These are phyloP conservation scores for Timema podura DNA, from an alignment of 2,888 invertebrate genomes.

Conservation along the genomic window DNA sequence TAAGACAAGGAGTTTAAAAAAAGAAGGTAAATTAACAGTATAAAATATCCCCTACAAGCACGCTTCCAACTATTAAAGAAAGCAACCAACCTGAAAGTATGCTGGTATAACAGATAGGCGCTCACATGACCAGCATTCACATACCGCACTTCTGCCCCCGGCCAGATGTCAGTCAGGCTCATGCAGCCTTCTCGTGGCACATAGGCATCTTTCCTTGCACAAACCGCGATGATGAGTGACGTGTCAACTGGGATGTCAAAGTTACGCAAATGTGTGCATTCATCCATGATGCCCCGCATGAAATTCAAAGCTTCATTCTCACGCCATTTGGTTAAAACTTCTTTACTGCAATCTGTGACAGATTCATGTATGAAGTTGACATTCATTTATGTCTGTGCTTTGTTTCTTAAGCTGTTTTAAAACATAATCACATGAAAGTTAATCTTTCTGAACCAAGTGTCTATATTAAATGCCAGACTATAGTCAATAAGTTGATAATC, in stretches of 20 bases:
- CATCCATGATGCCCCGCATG: constrained; percentile 98
- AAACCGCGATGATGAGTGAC: constrained; percentile 83
- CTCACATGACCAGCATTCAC: constrained; percentile 87
- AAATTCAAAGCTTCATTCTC: constrained; percentile 82
- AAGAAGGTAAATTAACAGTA: no score
- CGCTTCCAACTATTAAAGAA: no score
- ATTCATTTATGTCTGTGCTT: no score
- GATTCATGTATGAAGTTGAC: neutral
- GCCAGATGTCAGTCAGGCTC: constrained; percentile 86
- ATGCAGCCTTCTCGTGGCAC: constrained; percentile 82
- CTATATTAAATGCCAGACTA: no score
- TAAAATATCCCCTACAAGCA: no score
- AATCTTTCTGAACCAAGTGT: no score
- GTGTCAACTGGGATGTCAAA: constrained; percentile 81
- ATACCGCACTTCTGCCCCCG: constrained; percentile 82
- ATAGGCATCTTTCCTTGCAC: constrained; percentile 85
- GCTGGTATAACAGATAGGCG: constrained; percentile 82
- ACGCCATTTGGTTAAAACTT: constrained; percentile 42
- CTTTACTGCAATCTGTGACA: neutral
- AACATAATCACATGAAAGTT: no score
- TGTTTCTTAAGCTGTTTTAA: no score
- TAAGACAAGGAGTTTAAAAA: no score
- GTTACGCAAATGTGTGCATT: constrained; percentile 94
- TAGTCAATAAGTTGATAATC: no score
- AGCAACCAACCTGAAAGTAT: constrained; percentile 70